Evolutionary conservation across 2,888 invertebrate species (phyloP).

Genomic region (Agrypnus murinus): DNA sequence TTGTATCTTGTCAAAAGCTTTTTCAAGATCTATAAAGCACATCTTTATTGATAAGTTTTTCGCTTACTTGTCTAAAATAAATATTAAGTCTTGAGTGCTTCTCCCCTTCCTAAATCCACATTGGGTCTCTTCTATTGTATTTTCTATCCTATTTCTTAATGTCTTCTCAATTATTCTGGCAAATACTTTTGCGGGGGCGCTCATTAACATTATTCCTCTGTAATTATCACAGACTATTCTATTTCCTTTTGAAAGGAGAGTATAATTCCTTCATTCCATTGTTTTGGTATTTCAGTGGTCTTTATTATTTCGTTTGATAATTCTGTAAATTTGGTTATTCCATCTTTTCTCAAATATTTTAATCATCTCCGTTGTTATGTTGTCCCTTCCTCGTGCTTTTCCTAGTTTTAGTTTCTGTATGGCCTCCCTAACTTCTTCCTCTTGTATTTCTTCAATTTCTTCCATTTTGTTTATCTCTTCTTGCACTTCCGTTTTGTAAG

Average conservation of each 20-base stretch:
- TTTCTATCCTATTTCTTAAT: slow-evolving; percentile 4
- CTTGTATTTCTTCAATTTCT: not conserved
- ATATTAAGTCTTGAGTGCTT: too few relatives aligned
- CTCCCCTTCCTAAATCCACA: too few relatives aligned
- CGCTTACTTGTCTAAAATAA: not conserved
- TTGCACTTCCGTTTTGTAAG: slow-evolving; percentile 8
- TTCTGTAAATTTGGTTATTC: slow-evolving; percentile 8
- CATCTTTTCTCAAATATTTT: not conserved
- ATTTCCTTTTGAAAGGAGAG: slow-evolving; percentile 7
- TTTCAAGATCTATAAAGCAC: slow-evolving; percentile 3
- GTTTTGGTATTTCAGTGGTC: not conserved
- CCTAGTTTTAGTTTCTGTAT: slow-evolving; percentile 8
- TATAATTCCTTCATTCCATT: slow-evolving; percentile 11
- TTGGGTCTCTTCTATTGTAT: too few relatives aligned
- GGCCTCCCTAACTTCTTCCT: slow-evolving; percentile 4
- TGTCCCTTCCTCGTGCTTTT: slow-evolving; percentile 9
- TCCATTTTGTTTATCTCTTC: not conserved
- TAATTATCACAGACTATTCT: too few relatives aligned
- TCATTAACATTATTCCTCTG: slow-evolving; percentile 6
- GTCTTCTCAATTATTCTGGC: slow-evolving; percentile 9
- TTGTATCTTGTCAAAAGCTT: too few relatives aligned
- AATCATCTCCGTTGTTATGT: slow-evolving; percentile 3
- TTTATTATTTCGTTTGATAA: slow-evolving; percentile 2
- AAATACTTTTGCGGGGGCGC: not conserved
- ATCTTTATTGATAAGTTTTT: not conserved